Conservation (phyloP, 2,113 vertebrate species). For the Amphiprion ocellaris region DNA sequence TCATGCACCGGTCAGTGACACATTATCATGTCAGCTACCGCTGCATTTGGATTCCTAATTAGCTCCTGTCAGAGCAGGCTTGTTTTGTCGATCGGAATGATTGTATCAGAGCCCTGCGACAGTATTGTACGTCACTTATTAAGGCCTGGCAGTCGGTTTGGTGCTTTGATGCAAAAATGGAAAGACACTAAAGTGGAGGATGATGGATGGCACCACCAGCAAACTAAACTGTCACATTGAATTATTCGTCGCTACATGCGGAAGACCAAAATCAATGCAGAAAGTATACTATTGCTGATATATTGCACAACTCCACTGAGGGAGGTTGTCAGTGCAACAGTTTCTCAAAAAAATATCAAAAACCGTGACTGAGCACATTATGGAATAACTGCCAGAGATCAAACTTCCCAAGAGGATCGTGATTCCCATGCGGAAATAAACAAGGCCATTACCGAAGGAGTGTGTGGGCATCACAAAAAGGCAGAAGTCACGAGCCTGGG, state of each 20-base stretch:
- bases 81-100: conserved; percentile 38
- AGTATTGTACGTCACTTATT: conserved; percentile 44
- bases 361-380: background rate
- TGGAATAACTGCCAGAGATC: background rate
- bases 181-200: conserved; percentile 17
- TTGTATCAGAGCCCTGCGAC: conserved; percentile 22
- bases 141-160: conserved; percentile 22
- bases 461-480: conserved; percentile 53
- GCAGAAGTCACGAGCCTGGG: conserved; percentile 67
- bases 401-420: conserved; percentile 43
- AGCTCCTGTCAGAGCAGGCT: conserved; percentile 41
- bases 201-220: conserved; percentile 5
- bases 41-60: conserved; percentile 64
- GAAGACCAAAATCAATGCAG: background rate
- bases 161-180: conserved; percentile 1
- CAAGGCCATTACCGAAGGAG: conserved; percentile 48
- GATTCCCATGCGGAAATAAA: conserved; percentile 58
- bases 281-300: background rate
- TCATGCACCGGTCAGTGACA: conserved; percentile 40
- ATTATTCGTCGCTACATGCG: background rate
- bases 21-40: conserved; percentile 55
- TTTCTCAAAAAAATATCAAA: background rate
- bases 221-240: background rate
- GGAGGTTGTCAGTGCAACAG: conserved; percentile 5
- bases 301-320: background rate